These are phyloP conservation scores for Euglossa dilemma DNA, from an alignment of 1,140 invertebrate species.

Conservation along the genomic window DNA sequence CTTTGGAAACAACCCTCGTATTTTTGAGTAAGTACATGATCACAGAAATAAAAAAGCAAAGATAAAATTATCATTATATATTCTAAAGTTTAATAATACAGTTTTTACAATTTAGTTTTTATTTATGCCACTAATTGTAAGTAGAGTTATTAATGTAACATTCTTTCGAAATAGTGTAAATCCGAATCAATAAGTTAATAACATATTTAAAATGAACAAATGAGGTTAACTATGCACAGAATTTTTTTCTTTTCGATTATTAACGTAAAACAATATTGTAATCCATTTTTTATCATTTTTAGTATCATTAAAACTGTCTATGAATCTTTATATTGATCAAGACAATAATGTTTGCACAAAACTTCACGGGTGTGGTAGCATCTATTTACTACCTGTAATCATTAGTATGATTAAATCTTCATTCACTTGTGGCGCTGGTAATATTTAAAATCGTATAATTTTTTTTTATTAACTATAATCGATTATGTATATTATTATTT, in stretches of 20 bases:
- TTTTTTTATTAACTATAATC: not conserved
- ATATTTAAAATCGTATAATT: not conserved
- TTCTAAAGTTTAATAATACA: not conserved
- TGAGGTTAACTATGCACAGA: not conserved
- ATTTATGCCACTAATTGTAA: slow-evolving; percentile 1
- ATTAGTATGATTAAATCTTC: not conserved
- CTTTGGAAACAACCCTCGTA: slow-evolving; percentile 75
- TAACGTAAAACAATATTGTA: not conserved
- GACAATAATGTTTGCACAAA: not conserved
- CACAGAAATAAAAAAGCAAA: slow-evolving; percentile 20
- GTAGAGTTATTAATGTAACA: not conserved
- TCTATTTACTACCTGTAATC: slow-evolving; percentile 42
- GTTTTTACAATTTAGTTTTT: not conserved
- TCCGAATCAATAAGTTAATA: slow-evolving; percentile 32
- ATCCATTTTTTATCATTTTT: slow-evolving; percentile 14
- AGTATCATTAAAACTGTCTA: not conserved
- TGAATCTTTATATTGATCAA: not conserved
- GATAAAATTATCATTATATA: slow-evolving; percentile 34
- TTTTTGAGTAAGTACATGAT: slow-evolving; percentile 53
- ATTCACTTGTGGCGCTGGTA: not conserved
- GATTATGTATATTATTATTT: not conserved
- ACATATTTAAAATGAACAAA: slow-evolving; percentile 11
- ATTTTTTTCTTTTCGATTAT: not conserved
- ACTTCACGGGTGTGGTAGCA: slow-evolving; percentile 12
- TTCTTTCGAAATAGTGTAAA: slow-evolving; percentile 32